phyloP scores from a whole-genome alignment of 1,140 invertebrate species.

The Paramacrobiotus metropolitanus region DNA sequence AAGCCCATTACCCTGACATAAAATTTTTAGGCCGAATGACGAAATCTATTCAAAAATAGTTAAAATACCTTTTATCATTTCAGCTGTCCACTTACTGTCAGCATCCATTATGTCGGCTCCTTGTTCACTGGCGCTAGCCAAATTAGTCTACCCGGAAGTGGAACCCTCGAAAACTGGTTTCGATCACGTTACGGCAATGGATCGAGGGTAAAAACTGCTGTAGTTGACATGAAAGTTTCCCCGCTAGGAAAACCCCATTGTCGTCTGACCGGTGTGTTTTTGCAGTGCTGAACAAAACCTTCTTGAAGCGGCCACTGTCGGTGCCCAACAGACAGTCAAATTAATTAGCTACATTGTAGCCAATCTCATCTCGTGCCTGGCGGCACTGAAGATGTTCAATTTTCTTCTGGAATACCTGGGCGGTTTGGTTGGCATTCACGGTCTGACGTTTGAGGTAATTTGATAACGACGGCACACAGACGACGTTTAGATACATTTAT shows the following conservation, averaged over 20 bases:
- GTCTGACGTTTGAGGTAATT: constrained; percentile 28
- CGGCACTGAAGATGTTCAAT: constrained; percentile 60
- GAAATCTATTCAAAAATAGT: background rate
- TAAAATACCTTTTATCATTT: constrained; percentile 3
- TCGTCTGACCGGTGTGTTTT: no score
- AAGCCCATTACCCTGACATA: no score
- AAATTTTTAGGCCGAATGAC: no score
- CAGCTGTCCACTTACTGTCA: constrained; percentile 35
- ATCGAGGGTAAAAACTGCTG: constrained; percentile 4
- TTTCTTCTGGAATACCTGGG: constrained; percentile 52
- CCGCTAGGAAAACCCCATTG: no score
- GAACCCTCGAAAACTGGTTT: constrained; percentile 40
- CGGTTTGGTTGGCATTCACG: constrained; percentile 36
- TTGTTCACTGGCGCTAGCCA: constrained; percentile 59
- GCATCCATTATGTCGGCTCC: constrained; percentile 88
- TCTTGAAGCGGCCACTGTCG: constrained; percentile 64
- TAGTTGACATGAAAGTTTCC: no score
- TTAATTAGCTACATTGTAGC: constrained; percentile 65
- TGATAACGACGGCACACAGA: background rate
- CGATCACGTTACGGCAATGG: constrained; percentile 1
- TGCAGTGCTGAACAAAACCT: constrained; percentile 49
- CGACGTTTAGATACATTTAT: no score
- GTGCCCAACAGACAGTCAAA: constrained; percentile 52
- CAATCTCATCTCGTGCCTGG: constrained; percentile 71
- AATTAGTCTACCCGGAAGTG: constrained; percentile 72